These are phyloP conservation scores for Pyrochroa serraticornis DNA, from an alignment of 2,888 invertebrate species.

Conservation along the genomic window DNA sequence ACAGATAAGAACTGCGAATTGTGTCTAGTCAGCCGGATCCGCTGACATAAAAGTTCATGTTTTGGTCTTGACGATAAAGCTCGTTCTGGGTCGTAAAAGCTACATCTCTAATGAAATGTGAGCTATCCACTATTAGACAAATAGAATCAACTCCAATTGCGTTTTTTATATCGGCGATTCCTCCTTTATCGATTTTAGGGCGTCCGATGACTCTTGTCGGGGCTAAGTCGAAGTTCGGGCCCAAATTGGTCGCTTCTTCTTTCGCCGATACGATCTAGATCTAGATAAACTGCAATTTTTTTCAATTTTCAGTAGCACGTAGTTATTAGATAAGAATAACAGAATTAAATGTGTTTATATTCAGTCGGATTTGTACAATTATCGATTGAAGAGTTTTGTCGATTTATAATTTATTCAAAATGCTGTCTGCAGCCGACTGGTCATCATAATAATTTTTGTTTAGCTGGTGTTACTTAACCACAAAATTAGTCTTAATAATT, in stretches of 20 bases:
- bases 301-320: neutral
- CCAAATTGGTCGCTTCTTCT: neutral
- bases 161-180: neutral
- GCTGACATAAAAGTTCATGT: conserved; percentile 26
- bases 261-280: neutral
- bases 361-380: no score
- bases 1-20: conserved; percentile 12
- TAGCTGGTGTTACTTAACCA: no score
- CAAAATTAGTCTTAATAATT: no score
- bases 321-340: neutral
- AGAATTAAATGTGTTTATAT: no score
- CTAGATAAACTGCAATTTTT: neutral
- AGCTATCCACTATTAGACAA: conserved; percentile 18
- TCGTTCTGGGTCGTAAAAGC: conserved; percentile 25
- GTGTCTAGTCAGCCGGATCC: conserved; percentile 22
- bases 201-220: neutral
- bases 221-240: neutral
- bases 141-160: conserved; percentile 7
- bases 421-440: no score
- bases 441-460: no score
- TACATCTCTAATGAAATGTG: conserved; percentile 28
- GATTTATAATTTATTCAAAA: no score
- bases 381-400: no score
- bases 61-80: conserved; percentile 24
- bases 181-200: neutral